phyloP scores from a whole-genome alignment of 1,140 invertebrate species.

The Bombus balteatus region DNA sequence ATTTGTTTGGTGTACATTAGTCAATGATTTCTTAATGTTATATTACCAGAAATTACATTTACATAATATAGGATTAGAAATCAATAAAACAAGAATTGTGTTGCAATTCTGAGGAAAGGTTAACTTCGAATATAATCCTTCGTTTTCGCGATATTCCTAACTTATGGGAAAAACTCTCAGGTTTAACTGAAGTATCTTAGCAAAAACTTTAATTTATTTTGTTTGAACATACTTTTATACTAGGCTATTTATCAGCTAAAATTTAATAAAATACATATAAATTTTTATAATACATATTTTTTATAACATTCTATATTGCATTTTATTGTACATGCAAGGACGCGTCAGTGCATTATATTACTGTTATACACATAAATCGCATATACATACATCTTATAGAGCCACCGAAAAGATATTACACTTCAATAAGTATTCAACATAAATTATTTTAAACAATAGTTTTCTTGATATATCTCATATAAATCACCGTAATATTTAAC shows the following conservation, averaged over 20 bases:
- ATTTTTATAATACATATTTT: not conserved
- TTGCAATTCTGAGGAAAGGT: not conserved
- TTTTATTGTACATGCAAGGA: not conserved
- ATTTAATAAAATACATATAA: not conserved
- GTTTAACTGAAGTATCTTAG: conserved; percentile 20
- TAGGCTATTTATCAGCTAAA: not conserved
- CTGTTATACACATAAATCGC: not conserved
- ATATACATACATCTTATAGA: not conserved
- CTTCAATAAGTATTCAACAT: conserved; percentile 4
- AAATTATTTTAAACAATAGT: not conserved
- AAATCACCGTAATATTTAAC: not conserved
- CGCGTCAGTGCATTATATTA: conserved; percentile 8
- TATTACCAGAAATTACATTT: not conserved
- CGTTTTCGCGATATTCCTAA: not conserved
- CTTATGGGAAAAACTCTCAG: conserved; percentile 35
- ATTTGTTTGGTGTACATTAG: not conserved
- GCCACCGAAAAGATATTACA: conserved; percentile 6
- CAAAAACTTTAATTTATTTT: not conserved
- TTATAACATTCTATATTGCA: not conserved
- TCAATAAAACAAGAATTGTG: not conserved
- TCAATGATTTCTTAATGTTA: not conserved
- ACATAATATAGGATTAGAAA: not conserved
- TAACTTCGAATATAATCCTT: not conserved
- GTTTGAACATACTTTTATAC: not conserved
- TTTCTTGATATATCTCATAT: not conserved